A percentile compares a stretch with the other conserved stretches of the same genome.
phyloP scores from a whole-genome alignment of 2,888 invertebrate genomes.

The Hyposoter didymator region DNA sequence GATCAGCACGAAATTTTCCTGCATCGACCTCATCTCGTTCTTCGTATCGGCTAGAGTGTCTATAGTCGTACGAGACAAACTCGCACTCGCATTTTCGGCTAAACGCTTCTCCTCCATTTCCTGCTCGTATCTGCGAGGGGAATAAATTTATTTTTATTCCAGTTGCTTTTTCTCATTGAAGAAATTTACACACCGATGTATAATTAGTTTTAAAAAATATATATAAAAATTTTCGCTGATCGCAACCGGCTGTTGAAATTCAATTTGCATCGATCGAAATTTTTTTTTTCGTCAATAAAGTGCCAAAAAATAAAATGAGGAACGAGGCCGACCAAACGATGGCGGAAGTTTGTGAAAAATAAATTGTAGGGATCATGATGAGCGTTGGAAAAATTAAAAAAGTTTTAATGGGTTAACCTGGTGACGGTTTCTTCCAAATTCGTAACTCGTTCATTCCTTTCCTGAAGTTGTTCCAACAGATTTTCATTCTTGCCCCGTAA shows the following conservation, averaged over 20 bases:
- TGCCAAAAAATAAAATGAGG: no score
- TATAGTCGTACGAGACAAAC: constrained; percentile 85
- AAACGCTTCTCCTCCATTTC: constrained; percentile 74
- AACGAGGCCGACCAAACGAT: no score
- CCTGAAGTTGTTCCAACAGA: constrained; percentile 86
- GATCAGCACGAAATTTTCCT: constrained; percentile 90
- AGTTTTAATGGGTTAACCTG: constrained; percentile 71
- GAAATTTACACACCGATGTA: background rate
- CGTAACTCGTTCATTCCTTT: constrained; percentile 86
- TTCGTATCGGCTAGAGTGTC: constrained; percentile 91
- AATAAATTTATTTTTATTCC: background rate
- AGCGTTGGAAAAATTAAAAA: background rate
- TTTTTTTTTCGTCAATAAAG: background rate
- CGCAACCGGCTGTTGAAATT: background rate
- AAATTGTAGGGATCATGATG: background rate
- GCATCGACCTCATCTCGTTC: constrained; percentile 92
- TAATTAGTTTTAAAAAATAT: background rate
- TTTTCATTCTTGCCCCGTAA: constrained; percentile 89
- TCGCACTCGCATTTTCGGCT: constrained; percentile 76
- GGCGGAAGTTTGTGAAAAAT: background rate
- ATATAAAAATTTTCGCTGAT: background rate
- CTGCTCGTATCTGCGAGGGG: constrained; percentile 72
- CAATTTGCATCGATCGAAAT: background rate
- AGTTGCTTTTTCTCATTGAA: background rate
- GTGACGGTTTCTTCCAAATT: constrained; percentile 86